A percentile compares a stretch with the other conserved stretches of the same genome.
Conservation (phyloP, 2,113 vertebrate genomes). For the Callipepla californica region DNA sequence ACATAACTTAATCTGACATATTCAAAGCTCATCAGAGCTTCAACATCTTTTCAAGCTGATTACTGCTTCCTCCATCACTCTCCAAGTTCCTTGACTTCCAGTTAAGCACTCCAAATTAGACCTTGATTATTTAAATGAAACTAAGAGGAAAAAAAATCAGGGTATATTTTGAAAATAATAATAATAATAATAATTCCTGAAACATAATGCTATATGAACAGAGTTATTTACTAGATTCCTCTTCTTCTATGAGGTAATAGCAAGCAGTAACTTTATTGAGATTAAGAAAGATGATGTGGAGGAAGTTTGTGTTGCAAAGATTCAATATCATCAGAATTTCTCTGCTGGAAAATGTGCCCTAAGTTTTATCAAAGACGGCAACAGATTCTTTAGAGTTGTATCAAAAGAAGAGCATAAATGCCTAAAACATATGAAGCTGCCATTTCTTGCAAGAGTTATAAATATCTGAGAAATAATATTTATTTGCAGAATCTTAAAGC, state of each 20-base stretch:
- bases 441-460: background rate
- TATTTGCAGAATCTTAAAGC: background rate
- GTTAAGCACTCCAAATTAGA: conserved; percentile 57
- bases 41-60: conserved; percentile 68
- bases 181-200: background rate
- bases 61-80: conserved; percentile 44
- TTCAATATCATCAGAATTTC: background rate
- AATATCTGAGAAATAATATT: background rate
- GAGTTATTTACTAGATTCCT: background rate
- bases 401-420: background rate
- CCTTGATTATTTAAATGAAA: conserved; percentile 61
- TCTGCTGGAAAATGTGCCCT: background rate
- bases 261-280: background rate
- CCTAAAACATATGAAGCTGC: background rate
- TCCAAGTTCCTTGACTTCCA: conserved; percentile 52
- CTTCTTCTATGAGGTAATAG: background rate
- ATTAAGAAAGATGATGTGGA: background rate
- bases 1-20: conserved; percentile 66
- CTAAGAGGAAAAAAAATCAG: conserved; percentile 34
- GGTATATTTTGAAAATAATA: no score
- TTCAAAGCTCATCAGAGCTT: conserved; percentile 66
- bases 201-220: background rate
- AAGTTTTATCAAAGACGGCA: background rate
- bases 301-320: background rate
- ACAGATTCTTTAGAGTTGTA: background rate